A percentile compares a stretch with the other conserved stretches of the same genome.
These are phyloP conservation scores for Etheostoma nigrum DNA, from an alignment of 2,797 vertebrate genomes.

Conservation along the genomic window DNA sequence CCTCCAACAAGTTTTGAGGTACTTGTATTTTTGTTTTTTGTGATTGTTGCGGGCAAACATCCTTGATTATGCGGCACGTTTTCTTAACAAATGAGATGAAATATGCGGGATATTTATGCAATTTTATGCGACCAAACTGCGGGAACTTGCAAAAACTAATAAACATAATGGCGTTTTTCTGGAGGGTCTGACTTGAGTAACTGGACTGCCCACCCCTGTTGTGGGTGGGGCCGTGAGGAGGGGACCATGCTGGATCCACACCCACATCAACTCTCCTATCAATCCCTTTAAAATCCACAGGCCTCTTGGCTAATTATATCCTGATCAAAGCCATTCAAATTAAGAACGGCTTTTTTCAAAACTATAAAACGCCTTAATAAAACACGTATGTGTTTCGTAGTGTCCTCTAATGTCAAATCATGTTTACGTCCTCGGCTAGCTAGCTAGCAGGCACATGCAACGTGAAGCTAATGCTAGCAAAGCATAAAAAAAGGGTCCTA, in stretches of 20 bases:
- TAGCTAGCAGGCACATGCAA: slow-evolving; percentile 25
- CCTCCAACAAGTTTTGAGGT: too few species aligned
- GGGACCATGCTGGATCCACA: slow-evolving; percentile 61
- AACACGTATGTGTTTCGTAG: accelerated
- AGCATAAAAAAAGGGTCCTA: background rate
- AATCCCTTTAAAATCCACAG: slow-evolving; percentile 59
- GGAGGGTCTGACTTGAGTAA: too few species aligned
- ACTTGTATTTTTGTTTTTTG: too few species aligned
- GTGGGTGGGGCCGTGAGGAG: background rate
- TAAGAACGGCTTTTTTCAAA: background rate
- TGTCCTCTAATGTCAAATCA: background rate
- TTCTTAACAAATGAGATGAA: too few species aligned
- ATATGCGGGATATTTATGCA: too few species aligned
- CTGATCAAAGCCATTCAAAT: background rate
- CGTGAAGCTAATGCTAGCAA: slow-evolving; percentile 58
- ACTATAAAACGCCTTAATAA: accelerated
- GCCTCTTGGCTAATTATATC: slow-evolving; percentile 3
- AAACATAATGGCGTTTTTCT: too few species aligned
- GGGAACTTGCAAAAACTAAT: too few species aligned
- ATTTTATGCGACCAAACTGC: too few species aligned
- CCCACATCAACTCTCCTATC: slow-evolving; percentile 33
- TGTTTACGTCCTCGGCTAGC: background rate
- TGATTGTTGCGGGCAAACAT: too few species aligned
- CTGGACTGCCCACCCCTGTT: too few species aligned
- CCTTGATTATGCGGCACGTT: too few species aligned